Base-by-base conservation (phyloP, 2,888 invertebrate species). In the Beris chalybata region DNA sequence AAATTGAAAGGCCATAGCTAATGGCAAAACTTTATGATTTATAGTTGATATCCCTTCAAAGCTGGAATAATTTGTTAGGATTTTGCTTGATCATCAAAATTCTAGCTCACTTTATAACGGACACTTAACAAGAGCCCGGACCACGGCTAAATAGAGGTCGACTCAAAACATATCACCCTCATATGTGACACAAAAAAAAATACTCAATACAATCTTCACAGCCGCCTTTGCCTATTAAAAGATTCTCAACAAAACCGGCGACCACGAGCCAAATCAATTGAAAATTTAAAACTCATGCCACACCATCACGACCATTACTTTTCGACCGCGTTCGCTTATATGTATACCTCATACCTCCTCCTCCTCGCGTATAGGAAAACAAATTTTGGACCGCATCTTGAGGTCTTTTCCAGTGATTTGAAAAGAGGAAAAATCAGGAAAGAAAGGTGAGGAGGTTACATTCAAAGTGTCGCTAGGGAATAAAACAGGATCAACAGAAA, bases 391-490 rank as follows among this genome's bases (percentile, higher is more conserved):
- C 32, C 43, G 12, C 38, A 7, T 50, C 52, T 30, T 29, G 13
- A 50, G 22, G 52, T 52, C 12, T 61, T 52, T 61, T 61, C 52
- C 47, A 15, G 61, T 56, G 43, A 6, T 11, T 43, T 56, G 38
- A 31, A 29, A n/a, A 30, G 5, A 54, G 31, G 54, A 54, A 38
- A 38, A 11, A 54, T 54, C 31, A 38, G 38, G 12, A 38, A 61
- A 32, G 56, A 61, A 61, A 61, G 61, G 61, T 61, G 61, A 61
- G 52, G 50, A 61, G 61, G 61, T 32, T 38, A 22, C 31, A 43
- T 38, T 52, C 38, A 43, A 61, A 61, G 29, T 61, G 61, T 61
- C 61, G 50, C 61, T 61, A 50, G 61, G 61, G 61, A 61, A 61
- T 61, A 50, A 52, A 61, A 52, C 61, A 52, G 29, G 52, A 52